Evolutionary conservation across 2,888 invertebrate species (phyloP), one percentile per base, ranked within the genome.

Genomic region (Halictus quadricinctus): DNA sequence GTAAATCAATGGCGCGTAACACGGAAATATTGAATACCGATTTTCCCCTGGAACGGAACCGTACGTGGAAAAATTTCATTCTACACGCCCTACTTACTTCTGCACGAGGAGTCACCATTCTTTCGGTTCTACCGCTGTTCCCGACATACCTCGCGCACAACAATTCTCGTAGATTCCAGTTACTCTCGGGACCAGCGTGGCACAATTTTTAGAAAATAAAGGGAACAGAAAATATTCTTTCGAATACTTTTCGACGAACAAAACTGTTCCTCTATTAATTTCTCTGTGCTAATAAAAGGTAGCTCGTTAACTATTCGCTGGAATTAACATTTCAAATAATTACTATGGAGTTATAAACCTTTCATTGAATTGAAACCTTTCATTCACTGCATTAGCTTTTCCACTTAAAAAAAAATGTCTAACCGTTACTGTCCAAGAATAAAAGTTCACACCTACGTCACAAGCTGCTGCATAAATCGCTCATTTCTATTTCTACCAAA

Each of bases 11-110:
- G 43, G 43, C n/a, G 43, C 41, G 70, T n/a, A 43, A 43, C 70
- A 41, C 41, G 41, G 41, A 70, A 70, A 70, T 70, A 70, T 70
- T 70, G 70, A 43, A 43, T 41, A 70, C n/a, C 70, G 70, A 70
- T 70, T 70, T n/a, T n/a, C 12, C 13, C 21, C 43, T 1, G 41
- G 6, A 43, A 70, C 43, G 43, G 21, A 43, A 12, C 43, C 70
- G 41, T 41, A 41, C 41, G 36, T 41, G 41, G 41, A 70, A 70
- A 70, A 70, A 70, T 70, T 70, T 43, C 70, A 43, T 70, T 70
- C 41, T 43, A n/a, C 41, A n/a, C 41, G 36, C 13, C n/a, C n/a
- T 43, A 43, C 43, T 70, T 70, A 70, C 70, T 43, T 70, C 41
- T n/a, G 12, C 70, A 70, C 70, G 36, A n/a, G 12, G 41, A 41